Evolutionary conservation across 2,888 invertebrate genomes (phyloP).

Genomic region (Candidula unifasciata): DNA sequence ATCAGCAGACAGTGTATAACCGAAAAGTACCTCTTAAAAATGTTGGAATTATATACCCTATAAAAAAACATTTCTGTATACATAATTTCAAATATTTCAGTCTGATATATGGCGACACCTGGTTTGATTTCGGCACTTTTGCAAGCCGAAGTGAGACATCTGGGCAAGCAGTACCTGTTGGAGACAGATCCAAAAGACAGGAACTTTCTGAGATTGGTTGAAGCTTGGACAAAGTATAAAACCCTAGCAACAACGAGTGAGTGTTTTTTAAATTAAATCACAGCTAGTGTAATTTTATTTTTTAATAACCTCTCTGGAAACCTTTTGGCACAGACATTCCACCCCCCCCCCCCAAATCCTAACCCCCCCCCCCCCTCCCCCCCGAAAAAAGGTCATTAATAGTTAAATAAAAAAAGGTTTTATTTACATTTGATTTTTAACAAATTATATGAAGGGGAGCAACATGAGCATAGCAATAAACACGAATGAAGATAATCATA

Average conservation of each 20-base stretch:
- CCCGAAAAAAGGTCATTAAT: too few relatives aligned
- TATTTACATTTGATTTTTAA: too few relatives aligned
- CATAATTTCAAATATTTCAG: slow-evolving; percentile 42
- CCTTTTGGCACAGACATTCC: too few relatives aligned
- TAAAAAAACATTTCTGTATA: background rate
- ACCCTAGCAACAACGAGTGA: slow-evolving; percentile 64
- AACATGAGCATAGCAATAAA: too few relatives aligned
- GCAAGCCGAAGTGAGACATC: slow-evolving; percentile 81
- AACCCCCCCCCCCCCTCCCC: too few relatives aligned
- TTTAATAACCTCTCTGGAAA: too few relatives aligned
- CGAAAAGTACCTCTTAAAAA: background rate
- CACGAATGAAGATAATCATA: too few relatives aligned
- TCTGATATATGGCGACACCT: slow-evolving; percentile 79
- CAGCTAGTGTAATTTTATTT: too few relatives aligned
- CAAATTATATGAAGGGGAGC: too few relatives aligned
- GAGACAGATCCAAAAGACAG: slow-evolving; percentile 43
- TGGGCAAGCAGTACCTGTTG: slow-evolving; percentile 78
- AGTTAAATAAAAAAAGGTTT: too few relatives aligned
- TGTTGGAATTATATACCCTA: background rate
- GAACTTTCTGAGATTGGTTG: slow-evolving; percentile 57
- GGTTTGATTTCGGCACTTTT: slow-evolving; percentile 80
- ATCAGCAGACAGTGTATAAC: too few relatives aligned
- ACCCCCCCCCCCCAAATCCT: too few relatives aligned
- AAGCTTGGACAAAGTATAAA: slow-evolving; percentile 58
- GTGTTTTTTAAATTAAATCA: slow-evolving; percentile 12